Percentiles rank a stretch among this genome's conserved stretches.
Evolutionary conservation across 1,140 invertebrate species (phyloP).

Genomic region (Ostrea denselamellosa): DNA sequence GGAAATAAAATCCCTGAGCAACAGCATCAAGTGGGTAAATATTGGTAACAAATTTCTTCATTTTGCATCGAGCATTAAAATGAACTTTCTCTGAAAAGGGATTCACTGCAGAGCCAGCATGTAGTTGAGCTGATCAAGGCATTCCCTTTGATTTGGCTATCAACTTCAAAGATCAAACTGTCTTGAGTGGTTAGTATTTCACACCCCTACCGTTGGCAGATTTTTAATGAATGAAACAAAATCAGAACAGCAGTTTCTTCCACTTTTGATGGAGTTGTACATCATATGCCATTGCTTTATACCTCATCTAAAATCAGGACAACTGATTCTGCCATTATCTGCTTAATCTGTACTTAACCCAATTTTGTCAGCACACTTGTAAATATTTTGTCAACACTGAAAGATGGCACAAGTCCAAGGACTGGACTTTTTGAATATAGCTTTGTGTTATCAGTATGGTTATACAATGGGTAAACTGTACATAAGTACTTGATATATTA

Average conservation of each 20-base stretch:
- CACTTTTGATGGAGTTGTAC: background rate
- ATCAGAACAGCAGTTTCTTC: background rate
- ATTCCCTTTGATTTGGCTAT: constrained; percentile 11
- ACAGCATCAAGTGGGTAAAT: background rate
- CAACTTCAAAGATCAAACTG: background rate
- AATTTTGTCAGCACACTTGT: constrained; percentile 24
- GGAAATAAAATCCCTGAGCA: background rate
- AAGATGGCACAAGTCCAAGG: constrained; percentile 11
- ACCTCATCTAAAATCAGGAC: background rate
- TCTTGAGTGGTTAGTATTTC: background rate
- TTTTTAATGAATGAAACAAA: background rate
- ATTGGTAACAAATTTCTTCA: background rate
- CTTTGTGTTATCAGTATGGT: background rate
- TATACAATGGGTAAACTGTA: background rate
- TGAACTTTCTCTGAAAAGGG: background rate
- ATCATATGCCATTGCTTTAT: background rate
- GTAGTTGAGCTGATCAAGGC: background rate
- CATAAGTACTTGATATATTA: background rate
- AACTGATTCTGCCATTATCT: constrained; percentile 1
- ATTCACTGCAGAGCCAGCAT: background rate
- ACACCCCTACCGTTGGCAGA: background rate
- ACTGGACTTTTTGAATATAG: background rate
- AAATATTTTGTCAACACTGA: constrained; percentile 1
- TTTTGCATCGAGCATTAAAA: background rate
- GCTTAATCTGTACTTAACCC: background rate